Base-by-base conservation (phyloP, 37 sponge, comb jelly and placozoan genomes). In the Ianthella basta region DNA sequence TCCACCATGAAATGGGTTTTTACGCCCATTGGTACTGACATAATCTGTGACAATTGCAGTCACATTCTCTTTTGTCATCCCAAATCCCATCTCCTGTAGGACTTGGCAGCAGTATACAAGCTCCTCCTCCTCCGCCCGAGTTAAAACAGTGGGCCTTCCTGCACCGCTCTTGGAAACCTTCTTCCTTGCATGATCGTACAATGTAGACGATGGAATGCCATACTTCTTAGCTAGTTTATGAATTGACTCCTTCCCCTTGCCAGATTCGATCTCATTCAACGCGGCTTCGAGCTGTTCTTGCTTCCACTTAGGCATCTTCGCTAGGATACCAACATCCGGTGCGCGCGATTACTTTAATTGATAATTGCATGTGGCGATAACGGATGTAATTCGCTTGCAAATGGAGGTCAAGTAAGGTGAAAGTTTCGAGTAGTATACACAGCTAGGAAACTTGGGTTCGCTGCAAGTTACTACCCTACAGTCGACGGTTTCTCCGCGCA, bases 101-200 rank as follows among this genome's bases (percentile, higher is more conserved):
- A 66, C 68, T n/a, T 66, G 68, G 68, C 68, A 66, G 68, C 68
- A 66, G 68, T 66, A 66, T 66, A 66, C 68, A 66, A 66, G 68
- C 68, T 66, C 68, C 27, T 66, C 68, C 68, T 66, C 23, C 68
- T 66, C 68, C 27, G 23, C 23, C 68, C 29, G 68, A 66, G 68
- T 66, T 27, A 66, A 25, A 25, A 66, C 68, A 66, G 68, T 66
- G 29, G 68, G 68, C 23, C 68, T 66, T 66, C 68, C 68, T 16
- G 27, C 29, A n/a, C 68, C 29, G 27, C 68, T 66, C 27, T 66
- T 66, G 68, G 68, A 66, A 66, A 66, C 68, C 15, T 15, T 23
- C 68, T 66, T 66, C 68, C 27, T 66, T 14, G 68, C 27, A 23
- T 66, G 68, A 23, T 66, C 68, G 29, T 66, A n/a, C 68, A 66